Percentiles rank a stretch among this genome's conserved stretches.
These are phyloP conservation scores for Phalacrocorax brasilianus DNA, from an alignment of 2,113 vertebrate species.

Conservation along the genomic window DNA sequence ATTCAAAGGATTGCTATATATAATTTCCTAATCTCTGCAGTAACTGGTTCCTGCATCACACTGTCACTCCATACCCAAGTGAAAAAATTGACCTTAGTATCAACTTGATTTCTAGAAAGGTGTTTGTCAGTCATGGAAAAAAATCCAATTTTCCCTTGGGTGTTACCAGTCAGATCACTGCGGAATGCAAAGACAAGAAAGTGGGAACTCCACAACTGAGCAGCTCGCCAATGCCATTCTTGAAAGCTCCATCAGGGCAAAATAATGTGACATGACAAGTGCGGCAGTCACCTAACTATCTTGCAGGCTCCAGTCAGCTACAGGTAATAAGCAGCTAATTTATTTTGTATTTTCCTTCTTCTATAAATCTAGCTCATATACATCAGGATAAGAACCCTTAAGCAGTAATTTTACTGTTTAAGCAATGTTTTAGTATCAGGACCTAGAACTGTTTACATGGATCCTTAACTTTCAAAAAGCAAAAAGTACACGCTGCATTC, in stretches of 20 bases:
- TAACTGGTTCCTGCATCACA: not conserved
- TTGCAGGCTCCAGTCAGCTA: not conserved
- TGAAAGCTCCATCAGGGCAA: not conserved
- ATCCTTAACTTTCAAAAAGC: not conserved
- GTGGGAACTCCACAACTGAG: not conserved
- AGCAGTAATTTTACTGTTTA: not conserved
- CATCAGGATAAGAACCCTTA: not conserved
- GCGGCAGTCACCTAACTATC: not conserved
- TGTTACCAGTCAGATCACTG: not conserved
- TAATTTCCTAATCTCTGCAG: not conserved
- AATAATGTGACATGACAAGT: accelerated
- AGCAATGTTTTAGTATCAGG: not conserved
- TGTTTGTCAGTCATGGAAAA: not conserved
- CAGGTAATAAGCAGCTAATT: not conserved
- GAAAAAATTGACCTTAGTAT: not conserved
- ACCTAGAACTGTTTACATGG: not conserved
- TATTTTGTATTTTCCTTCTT: not conserved
- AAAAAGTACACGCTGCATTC: not conserved
- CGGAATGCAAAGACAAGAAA: not conserved
- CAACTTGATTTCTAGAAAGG: not conserved
- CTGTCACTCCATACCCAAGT: not conserved
- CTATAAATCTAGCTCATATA: not conserved
- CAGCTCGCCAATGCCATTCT: not conserved
- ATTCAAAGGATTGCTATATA: not conserved
- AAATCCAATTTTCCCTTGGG: not conserved